A percentile compares a stretch with the other conserved stretches of the same genome.
Evolutionary conservation across 1,140 invertebrate species (phyloP).

Genomic region (Orchesella cincta): DNA sequence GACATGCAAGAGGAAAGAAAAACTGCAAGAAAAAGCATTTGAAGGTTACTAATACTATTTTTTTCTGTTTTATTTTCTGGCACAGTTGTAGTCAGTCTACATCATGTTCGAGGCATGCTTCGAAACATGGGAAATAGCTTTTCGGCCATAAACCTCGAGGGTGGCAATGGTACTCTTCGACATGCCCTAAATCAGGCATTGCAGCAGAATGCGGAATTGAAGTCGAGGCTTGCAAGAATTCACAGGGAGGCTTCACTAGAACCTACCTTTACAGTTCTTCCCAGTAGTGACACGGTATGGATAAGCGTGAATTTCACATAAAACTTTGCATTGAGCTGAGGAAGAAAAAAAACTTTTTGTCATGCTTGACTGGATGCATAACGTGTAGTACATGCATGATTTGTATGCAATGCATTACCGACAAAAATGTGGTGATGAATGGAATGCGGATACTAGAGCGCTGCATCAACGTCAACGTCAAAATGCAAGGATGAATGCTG

Average conservation of each 20-base stretch:
- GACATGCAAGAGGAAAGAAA: neutral
- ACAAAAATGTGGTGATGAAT: too few relatives aligned
- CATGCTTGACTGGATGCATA: too few relatives aligned
- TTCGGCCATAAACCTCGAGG: conserved; percentile 41
- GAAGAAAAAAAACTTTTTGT: too few relatives aligned
- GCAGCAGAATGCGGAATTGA: conserved; percentile 73
- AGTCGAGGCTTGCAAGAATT: conserved; percentile 66
- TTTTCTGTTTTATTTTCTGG: neutral
- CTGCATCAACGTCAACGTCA: too few relatives aligned
- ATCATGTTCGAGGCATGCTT: conserved; percentile 38
- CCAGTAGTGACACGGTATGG: conserved; percentile 51
- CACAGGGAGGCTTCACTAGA: conserved; percentile 59
- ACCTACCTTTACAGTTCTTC: conserved; percentile 48
- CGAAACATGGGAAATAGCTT: conserved; percentile 37
- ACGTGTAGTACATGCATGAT: too few relatives aligned
- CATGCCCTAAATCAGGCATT: conserved; percentile 66
- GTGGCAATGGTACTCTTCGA: conserved; percentile 58
- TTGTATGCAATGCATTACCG: too few relatives aligned
- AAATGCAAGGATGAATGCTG: too few relatives aligned
- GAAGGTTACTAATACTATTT: neutral
- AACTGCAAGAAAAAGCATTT: neutral
- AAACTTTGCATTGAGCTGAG: too few relatives aligned
- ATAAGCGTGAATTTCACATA: too few relatives aligned
- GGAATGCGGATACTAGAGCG: too few relatives aligned
- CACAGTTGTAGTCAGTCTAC: conserved; percentile 45